Percentiles rank a stretch among this genome's conserved stretches.
Evolutionary conservation across 1,140 invertebrate species (phyloP).

Genomic region (Ostrea denselamellosa): DNA sequence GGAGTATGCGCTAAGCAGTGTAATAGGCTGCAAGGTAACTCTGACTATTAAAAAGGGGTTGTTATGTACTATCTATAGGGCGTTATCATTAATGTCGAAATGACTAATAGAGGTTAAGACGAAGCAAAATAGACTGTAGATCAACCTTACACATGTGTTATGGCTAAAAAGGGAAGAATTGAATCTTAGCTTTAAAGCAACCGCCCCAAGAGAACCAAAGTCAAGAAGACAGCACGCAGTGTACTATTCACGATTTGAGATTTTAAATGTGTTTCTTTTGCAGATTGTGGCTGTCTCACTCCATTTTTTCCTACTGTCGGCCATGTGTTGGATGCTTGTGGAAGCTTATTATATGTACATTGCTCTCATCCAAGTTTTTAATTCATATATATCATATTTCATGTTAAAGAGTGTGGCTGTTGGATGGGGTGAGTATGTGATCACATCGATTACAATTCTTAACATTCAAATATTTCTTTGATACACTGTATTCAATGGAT

Average conservation of each 20-base stretch:
- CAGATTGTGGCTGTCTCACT: constrained; percentile 72
- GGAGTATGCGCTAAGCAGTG: constrained; percentile 62
- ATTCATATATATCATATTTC: constrained; percentile 77
- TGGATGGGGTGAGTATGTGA: constrained; percentile 81
- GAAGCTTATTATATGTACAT: constrained; percentile 78
- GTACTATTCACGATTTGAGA: too few relatives aligned
- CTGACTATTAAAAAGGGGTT: too few relatives aligned
- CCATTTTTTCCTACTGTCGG: constrained; percentile 73
- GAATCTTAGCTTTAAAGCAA: too few relatives aligned
- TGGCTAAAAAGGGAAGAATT: too few relatives aligned
- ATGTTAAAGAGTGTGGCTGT: constrained; percentile 79
- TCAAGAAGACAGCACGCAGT: too few relatives aligned
- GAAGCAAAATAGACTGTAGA: too few relatives aligned
- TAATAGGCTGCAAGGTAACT: constrained; percentile 70
- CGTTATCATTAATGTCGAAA: too few relatives aligned
- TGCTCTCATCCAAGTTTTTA: constrained; percentile 77
- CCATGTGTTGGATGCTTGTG: constrained; percentile 76
- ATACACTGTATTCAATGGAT: too few relatives aligned
- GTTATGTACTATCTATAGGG: too few relatives aligned
- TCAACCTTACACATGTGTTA: too few relatives aligned
- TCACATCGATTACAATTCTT: neutral
- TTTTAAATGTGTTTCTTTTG: constrained; percentile 22
- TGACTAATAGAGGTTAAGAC: too few relatives aligned
- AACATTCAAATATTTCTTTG: neutral
- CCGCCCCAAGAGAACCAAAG: too few relatives aligned